Conservation (phyloP, 2,888 invertebrate species). For the Idaea straminata region DNA sequence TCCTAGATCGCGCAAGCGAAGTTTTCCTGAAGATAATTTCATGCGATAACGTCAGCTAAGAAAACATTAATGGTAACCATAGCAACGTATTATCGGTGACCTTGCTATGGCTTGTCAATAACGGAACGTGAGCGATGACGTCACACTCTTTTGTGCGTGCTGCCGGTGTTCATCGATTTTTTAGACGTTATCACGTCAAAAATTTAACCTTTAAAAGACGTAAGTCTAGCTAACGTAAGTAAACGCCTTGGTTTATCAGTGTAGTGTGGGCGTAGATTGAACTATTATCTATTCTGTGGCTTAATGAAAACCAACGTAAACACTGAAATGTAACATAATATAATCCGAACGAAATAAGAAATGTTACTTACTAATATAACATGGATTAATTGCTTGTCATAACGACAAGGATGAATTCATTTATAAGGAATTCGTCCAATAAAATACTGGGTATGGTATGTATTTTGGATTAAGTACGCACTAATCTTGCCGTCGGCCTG, state of each 20-base stretch:
- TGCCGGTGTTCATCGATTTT: too few species aligned
- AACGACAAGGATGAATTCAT: not conserved
- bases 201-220: too few species aligned
- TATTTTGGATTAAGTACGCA: not conserved
- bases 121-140: too few species aligned
- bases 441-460: not conserved
- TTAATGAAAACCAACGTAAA: not conserved
- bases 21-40: too few species aligned
- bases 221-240: not conserved
- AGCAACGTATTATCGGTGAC: too few species aligned
- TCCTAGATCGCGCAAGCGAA: too few species aligned
- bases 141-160: too few species aligned
- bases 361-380: not conserved
- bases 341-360: not conserved
- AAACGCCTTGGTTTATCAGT: not conserved
- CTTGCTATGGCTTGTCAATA: too few species aligned
- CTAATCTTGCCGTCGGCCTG: not conserved
- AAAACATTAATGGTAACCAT: too few species aligned
- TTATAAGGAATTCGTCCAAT: not conserved
- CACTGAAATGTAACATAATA: not conserved
- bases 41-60: too few species aligned
- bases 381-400: not conserved
- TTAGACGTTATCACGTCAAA: too few species aligned
- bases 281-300: not conserved
- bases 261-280: not conserved